Base-by-base conservation (phyloP, 2,888 invertebrate species). In the Habrosyne pyritoides region DNA sequence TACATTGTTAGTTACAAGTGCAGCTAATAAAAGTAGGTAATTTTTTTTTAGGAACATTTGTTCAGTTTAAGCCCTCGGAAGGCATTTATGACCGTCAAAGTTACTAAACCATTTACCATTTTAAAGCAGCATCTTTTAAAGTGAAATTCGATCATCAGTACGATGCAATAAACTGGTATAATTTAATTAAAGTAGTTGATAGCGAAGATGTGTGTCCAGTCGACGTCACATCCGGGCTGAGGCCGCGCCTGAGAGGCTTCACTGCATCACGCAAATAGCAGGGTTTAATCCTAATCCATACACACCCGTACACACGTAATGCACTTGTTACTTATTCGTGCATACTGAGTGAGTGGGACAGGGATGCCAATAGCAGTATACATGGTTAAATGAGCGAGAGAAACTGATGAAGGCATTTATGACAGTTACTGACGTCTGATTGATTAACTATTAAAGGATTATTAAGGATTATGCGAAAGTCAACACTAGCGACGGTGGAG, bases 271-370 rank as follows among this genome's bases (percentile, higher is more conserved):
- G 42, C 42, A 10, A 21, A 28, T 22, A 50, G 28, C 26, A 36
- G 12, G n/a, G 42, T 42, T 42, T 50, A 50, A 50, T 50, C 50
- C 50, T 50, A 50, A 50, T 50, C 50, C 28, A 50, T 14, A 2
- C 12, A 3, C 26, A 22, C 22, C 6, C 22, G 24, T 12, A 18
- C 26, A n/a, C 8, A 18, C 14, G 18, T 24, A 26, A 22, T 14
- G 24, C 12, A n/a, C 47, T 22, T n/a, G 24, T n/a, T n/a, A 14
- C 14, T 49, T 49, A 6, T 18, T 42, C 0, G 1, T 18, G 8
- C 42, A 18, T 24, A 3, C 24, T n/a, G n/a, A n/a, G n/a, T n/a
- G n/a, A 42, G 42, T 5, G 1, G 8, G 42, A 42, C 1, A 42
- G 18, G n/a, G 42, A 42, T 18, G 42, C 8, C 18, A 42, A 42